Evolutionary conservation across 2,797 vertebrate species (phyloP), one percentile per base, ranked within the genome.

Genomic region (Rhinella marina): DNA sequence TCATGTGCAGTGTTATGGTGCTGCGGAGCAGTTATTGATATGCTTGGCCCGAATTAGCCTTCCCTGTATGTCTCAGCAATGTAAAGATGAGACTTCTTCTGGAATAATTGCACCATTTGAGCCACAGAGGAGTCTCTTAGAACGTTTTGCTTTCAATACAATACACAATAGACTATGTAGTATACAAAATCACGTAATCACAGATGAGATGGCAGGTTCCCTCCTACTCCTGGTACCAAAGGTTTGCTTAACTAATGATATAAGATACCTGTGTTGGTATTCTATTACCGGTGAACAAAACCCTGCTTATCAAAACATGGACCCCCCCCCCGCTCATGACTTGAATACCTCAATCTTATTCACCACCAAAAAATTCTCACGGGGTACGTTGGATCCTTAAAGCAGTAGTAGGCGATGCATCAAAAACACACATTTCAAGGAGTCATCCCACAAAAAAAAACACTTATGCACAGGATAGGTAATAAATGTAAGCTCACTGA

Each of bases 201-300:
- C 32, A 11, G 41, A 73, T 11, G 19, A 1, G 19, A 73, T 73
- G 72, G 72, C 73, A 76, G 48, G 41, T 52, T n/a, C 73, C 21
- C 41, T n/a, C 25, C 41, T 76, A 48, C 73, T 76, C 12, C 11
- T 52, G 73, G 73, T 76, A 76, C 73, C 73, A 76, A 76, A 52
- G 48, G 48, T 50, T 75, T 75, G 41, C 41, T 75, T 52, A 75
- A 23, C 32, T 50, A 23, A 50, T 23, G 73, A 76, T 50, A 76
- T 76, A 13, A 11, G 48, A 76, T 76, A 76, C 73, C 21, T 23
- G 48, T 76, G 21, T 48, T 76, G 48, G 73, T 50, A 76, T 76
- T 76, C 23, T 76, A 23, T 76, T 76, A 76, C 73, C n/a, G 19
- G 41, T 76, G 48, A 76, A 76, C 73, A 76, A 76, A 52, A 76